Conservation (phyloP, 2,888 invertebrate genomes). For the Allolobophora icterica region DNA sequence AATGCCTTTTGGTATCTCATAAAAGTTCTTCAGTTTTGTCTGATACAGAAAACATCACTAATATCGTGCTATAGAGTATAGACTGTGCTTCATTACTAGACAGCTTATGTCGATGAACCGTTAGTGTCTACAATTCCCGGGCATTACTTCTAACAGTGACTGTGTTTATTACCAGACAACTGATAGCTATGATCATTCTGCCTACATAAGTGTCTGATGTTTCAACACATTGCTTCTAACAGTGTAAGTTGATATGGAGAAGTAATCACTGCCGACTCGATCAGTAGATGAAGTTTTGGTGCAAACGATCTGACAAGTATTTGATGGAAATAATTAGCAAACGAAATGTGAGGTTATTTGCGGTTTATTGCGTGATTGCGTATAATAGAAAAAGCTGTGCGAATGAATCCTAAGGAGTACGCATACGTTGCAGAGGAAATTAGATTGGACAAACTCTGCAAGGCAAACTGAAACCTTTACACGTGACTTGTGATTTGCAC, state of each 20-base stretch:
- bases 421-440: neutral
- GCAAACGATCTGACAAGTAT: neutral
- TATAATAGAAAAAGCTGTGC: neutral
- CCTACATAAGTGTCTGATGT: neutral
- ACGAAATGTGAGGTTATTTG: neutral
- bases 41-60: too few relatives aligned
- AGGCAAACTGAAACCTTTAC: neutral
- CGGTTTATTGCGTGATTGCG: neutral
- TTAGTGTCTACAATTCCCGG: too few relatives aligned
- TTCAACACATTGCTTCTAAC: neutral
- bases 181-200: neutral
- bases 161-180: neutral
- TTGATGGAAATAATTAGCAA: neutral
- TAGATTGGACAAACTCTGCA: neutral
- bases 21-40: too few relatives aligned
- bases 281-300: neutral
- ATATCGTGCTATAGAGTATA: too few relatives aligned
- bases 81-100: too few relatives aligned
- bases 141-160: too few relatives aligned
- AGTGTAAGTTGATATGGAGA: neutral
- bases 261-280: neutral
- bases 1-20: too few relatives aligned
- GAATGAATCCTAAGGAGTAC: neutral
- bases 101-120: too few relatives aligned
- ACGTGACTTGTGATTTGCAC: neutral